Conservation (phyloP, 2,797 vertebrate species). For the Lepidocolaptes lacrymiger region DNA sequence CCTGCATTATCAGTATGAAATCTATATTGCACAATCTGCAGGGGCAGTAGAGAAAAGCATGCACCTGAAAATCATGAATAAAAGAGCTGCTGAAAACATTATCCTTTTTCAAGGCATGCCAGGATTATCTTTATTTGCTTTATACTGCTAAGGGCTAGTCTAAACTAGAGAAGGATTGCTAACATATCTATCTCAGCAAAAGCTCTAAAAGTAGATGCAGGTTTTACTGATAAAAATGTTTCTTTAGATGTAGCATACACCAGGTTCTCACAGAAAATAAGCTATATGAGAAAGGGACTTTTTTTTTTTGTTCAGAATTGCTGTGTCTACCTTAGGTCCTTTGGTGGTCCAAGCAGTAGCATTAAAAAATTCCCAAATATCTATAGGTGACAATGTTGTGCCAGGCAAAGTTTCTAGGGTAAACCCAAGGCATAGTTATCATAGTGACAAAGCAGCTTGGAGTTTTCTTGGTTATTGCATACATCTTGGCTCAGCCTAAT, state of each 20-base stretch:
- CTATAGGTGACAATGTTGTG: neutral
- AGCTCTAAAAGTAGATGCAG: neutral
- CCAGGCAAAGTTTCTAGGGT: neutral
- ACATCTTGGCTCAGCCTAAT: fast-evolving
- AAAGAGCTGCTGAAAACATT: slow-evolving; percentile 23
- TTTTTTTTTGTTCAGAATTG: neutral
- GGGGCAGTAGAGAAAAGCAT: neutral
- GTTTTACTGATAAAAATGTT: neutral
- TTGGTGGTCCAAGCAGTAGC: neutral
- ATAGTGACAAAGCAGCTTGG: neutral
- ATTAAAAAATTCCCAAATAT: neutral
- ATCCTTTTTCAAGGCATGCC: slow-evolving; percentile 23
- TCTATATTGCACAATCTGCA: slow-evolving; percentile 3
- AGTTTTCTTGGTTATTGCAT: neutral
- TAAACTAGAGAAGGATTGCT: neutral
- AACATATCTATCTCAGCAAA: neutral
- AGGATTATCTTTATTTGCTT: slow-evolving; percentile 52
- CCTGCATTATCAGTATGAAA: slow-evolving; percentile 29
- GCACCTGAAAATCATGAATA: slow-evolving; percentile 21
- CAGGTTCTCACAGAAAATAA: neutral
- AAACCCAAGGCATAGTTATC: neutral
- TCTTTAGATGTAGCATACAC: neutral
- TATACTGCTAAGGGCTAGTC: neutral
- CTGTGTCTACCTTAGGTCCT: neutral
- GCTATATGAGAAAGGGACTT: neutral